Percentiles rank a stretch among this genome's conserved stretches.
These are phyloP conservation scores for Acanthosepion pharaonis DNA, from an alignment of 2,888 invertebrate species.

Conservation along the genomic window DNA sequence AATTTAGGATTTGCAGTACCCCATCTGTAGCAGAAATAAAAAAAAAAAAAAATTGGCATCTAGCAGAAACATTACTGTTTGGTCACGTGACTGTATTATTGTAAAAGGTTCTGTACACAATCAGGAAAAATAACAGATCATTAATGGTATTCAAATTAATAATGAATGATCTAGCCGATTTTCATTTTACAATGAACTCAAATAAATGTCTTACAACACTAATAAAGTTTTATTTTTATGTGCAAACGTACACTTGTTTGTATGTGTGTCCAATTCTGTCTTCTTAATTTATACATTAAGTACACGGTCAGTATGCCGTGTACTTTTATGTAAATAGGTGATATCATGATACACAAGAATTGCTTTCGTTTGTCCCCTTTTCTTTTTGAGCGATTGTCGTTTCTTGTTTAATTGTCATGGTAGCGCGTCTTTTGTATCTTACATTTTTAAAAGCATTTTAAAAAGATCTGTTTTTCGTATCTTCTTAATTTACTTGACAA, in stretches of 20 bases:
- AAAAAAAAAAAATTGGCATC: neutral
- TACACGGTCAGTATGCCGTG: neutral
- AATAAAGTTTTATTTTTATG: no score
- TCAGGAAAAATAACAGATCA: neutral
- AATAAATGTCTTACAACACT: no score
- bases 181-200: no score
- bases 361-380: neutral
- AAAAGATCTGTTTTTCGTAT: neutral
- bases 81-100: conserved; percentile 12
- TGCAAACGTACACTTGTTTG: neutral
- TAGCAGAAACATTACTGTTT: neutral
- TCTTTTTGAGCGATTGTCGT: neutral
- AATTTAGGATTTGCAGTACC: neutral
- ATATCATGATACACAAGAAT: neutral
- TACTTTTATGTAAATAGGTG: neutral
- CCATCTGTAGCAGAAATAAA: neutral
- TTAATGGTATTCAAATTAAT: no score
- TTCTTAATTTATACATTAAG: neutral
- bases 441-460: neutral
- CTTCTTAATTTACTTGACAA: neutral
- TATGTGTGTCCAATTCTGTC: neutral
- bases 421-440: no score
- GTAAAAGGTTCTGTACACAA: neutral
- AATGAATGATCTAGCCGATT: no score
- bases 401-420: neutral